Conservation (phyloP, 2,113 vertebrate species). For the Sander vitreus region DNA sequence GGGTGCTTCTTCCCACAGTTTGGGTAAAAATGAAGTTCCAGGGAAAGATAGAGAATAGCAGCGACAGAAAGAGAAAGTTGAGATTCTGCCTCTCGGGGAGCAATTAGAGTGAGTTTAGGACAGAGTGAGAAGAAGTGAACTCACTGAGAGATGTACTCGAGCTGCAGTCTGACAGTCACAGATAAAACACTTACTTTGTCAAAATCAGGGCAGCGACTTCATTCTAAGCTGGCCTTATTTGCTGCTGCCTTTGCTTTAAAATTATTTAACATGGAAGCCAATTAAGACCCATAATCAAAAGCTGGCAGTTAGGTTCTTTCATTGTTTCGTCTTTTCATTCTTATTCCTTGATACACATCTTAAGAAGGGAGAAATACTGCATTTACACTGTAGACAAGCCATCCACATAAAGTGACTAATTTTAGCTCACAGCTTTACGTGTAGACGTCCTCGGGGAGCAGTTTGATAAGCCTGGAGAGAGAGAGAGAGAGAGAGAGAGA, state of each 20-base stretch:
- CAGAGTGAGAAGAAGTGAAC: slow-evolving; percentile 17
- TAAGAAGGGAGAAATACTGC: not conserved
- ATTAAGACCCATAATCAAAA: slow-evolving; percentile 36
- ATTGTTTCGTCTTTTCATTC: slow-evolving; percentile 18
- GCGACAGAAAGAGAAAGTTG: slow-evolving; percentile 7
- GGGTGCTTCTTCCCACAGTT: not conserved
- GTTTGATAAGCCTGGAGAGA: slow-evolving; percentile 58
- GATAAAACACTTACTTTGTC: slow-evolving; percentile 62
- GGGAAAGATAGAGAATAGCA: not conserved
- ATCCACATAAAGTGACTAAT: slow-evolving; percentile 58
- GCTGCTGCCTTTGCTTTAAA: slow-evolving; percentile 33
- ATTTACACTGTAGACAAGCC: slow-evolving; percentile 40
- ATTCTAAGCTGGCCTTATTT: slow-evolving; percentile 34
- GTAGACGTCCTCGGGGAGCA: slow-evolving; percentile 48
- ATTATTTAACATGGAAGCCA: slow-evolving; percentile 47
- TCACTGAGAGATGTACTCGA: slow-evolving; percentile 32
- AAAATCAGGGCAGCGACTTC: slow-evolving; percentile 50
- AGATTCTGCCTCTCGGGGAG: slow-evolving; percentile 42
- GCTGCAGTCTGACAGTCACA: slow-evolving; percentile 59
- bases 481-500: not conserved
- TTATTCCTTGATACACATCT: slow-evolving; percentile 20
- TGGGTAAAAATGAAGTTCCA: slow-evolving; percentile 15
- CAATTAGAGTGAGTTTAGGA: slow-evolving; percentile 53
- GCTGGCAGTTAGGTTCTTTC: slow-evolving; percentile 1
- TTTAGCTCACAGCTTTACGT: slow-evolving; percentile 72